These are phyloP conservation scores for Choreutis nemorana DNA, from an alignment of 2,888 invertebrate genomes.

Conservation along the genomic window DNA sequence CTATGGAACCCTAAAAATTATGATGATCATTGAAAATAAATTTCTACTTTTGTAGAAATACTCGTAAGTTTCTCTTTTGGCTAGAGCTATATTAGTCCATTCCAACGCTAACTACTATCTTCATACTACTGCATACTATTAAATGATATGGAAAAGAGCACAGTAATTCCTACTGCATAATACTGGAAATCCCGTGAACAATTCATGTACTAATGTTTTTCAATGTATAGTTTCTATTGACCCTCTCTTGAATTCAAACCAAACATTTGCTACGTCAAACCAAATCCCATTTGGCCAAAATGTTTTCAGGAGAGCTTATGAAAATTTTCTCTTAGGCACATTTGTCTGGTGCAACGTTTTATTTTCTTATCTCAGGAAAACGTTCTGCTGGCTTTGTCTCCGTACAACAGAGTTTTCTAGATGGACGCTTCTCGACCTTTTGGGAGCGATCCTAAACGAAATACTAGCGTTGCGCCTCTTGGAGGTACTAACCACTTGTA, in stretches of 20 bases:
- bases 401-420: conserved; percentile 31
- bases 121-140: too few relatives aligned
- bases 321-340: conserved; percentile 12
- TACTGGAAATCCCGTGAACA: too few relatives aligned
- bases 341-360: conserved; percentile 28
- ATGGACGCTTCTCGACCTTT: conserved; percentile 27
- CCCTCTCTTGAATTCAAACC: not conserved
- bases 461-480: conserved; percentile 19
- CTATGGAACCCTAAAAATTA: too few relatives aligned
- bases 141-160: too few relatives aligned
- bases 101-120: too few relatives aligned
- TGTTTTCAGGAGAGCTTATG: not conserved
- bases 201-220: too few relatives aligned
- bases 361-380: conserved; percentile 36
- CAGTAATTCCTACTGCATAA: too few relatives aligned
- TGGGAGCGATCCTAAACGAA: conserved; percentile 38
- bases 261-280: not conserved
- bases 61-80: too few relatives aligned
- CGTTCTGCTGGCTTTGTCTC: conserved; percentile 30
- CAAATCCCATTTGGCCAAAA: not conserved
- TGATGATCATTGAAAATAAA: too few relatives aligned
- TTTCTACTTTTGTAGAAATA: too few relatives aligned
- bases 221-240: too few relatives aligned
- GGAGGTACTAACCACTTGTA: conserved; percentile 7
- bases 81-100: too few relatives aligned